These are phyloP conservation scores for Pteruthius melanotis DNA, from an alignment of 2,113 vertebrate genomes.

Conservation along the genomic window DNA sequence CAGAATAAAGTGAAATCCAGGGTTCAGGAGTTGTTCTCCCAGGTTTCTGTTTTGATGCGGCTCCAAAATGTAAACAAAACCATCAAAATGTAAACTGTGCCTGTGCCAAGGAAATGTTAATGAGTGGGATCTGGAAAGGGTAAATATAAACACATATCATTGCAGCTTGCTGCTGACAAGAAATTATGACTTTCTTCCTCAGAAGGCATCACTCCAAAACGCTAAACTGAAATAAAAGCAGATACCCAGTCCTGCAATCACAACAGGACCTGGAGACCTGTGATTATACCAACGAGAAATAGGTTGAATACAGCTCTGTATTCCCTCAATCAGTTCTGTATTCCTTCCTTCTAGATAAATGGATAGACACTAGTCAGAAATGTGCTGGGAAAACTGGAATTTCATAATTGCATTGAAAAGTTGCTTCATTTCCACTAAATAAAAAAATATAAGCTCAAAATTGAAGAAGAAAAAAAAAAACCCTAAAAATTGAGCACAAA, in stretches of 20 bases:
- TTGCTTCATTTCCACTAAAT: not conserved
- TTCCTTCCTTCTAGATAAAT: not conserved
- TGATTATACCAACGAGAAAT: slow-evolving; percentile 21
- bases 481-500: not conserved
- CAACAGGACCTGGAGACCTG: slow-evolving; percentile 19
- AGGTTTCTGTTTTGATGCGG: not conserved
- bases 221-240: slow-evolving; percentile 55
- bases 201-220: slow-evolving; percentile 41
- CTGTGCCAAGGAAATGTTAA: slow-evolving; percentile 51
- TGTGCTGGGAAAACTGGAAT: not conserved
- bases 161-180: slow-evolving; percentile 60
- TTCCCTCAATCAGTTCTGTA: not conserved
- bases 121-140: slow-evolving; percentile 67
- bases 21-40: not conserved
- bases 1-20: not conserved
- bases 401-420: not conserved
- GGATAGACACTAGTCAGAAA: not conserved
- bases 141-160: slow-evolving; percentile 73
- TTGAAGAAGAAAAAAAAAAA: not conserved
- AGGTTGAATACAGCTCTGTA: not conserved
- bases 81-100: slow-evolving; percentile 55
- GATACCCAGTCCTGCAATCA: slow-evolving; percentile 39
- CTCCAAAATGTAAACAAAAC: too few relatives aligned
- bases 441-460: not conserved
- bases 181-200: slow-evolving; percentile 62